phyloP scores from a whole-genome alignment of 2,113 vertebrate species.

The Pandion haliaetus region DNA sequence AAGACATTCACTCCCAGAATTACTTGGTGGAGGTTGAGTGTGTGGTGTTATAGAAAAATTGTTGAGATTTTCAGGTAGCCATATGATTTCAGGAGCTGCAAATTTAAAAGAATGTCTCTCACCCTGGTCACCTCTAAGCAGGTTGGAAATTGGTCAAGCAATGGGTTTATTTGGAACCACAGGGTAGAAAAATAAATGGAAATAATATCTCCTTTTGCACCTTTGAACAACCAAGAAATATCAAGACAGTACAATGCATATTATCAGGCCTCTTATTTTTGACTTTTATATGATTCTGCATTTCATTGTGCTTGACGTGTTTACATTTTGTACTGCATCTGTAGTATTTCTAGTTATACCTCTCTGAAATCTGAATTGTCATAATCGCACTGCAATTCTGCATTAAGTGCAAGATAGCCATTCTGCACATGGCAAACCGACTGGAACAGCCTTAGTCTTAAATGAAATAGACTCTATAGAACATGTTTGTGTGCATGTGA shows the following conservation, averaged over 20 bases:
- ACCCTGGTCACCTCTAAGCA: background rate
- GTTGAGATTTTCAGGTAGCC: background rate
- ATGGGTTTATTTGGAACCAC: background rate
- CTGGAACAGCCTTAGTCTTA: background rate
- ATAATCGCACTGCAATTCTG: background rate
- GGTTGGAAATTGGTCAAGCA: background rate
- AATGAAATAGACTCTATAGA: background rate
- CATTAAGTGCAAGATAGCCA: background rate
- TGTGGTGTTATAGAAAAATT: background rate
- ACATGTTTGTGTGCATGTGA: background rate
- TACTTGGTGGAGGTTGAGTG: background rate
- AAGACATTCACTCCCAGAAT: background rate
- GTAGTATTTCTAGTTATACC: background rate
- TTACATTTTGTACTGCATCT: background rate
- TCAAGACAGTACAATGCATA: background rate
- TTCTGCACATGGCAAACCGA: background rate
- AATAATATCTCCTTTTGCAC: background rate
- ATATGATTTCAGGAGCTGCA: background rate
- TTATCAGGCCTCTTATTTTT: background rate
- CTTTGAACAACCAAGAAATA: background rate
- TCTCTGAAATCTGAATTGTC: background rate
- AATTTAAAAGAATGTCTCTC: background rate
- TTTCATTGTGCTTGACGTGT: background rate
- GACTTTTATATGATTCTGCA: background rate
- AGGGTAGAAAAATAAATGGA: background rate